Conservation (phyloP, 2,797 vertebrate genomes). For the Pseudochirops corinnae region DNA sequence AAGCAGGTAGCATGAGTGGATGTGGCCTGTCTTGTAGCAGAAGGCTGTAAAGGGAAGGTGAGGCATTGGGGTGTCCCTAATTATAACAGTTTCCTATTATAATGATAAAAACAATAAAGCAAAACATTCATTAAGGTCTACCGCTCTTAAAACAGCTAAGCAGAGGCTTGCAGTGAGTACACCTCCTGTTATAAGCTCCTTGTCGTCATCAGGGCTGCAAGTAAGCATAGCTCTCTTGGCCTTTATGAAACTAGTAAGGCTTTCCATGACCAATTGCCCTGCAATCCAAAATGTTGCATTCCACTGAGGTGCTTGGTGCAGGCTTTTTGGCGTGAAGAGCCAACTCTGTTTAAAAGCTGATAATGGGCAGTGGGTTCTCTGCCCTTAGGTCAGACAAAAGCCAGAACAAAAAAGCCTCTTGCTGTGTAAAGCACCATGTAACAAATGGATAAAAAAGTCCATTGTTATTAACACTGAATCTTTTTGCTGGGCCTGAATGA, state of each 20-base stretch:
- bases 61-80: background rate
- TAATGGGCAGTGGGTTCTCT: background rate
- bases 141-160: background rate
- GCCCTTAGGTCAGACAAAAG: background rate
- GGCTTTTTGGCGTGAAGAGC: conserved; percentile 7
- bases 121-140: background rate
- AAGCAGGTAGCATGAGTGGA: background rate
- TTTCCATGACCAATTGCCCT: background rate
- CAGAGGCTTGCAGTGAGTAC: background rate
- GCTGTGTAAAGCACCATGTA: background rate
- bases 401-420: background rate
- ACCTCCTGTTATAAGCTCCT: background rate
- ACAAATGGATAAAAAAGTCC: background rate
- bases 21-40: background rate
- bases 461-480: background rate
- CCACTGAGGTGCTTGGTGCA: background rate
- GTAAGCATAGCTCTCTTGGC: background rate
- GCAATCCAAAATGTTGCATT: background rate
- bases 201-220: background rate
- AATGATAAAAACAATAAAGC: background rate
- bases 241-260: background rate
- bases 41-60: background rate
- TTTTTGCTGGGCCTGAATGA: background rate
- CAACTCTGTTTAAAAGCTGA: background rate
- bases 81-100: background rate